Evolutionary conservation across 1,140 invertebrate genomes (phyloP).

Genomic region (Capitella teleta): DNA sequence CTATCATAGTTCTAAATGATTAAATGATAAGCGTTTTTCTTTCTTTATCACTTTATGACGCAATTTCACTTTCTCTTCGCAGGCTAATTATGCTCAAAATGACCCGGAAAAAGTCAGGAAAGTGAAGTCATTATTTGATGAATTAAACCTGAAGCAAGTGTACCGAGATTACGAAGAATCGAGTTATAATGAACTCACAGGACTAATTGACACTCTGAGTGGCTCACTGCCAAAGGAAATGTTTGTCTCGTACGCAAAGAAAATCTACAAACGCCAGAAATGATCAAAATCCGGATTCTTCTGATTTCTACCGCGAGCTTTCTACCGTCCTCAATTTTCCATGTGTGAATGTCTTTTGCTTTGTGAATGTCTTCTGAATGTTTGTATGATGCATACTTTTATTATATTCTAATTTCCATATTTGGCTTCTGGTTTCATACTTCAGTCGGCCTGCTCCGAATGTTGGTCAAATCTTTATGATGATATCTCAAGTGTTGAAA

Average conservation of each 20-base stretch:
- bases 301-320: too few relatives aligned
- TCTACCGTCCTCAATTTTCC: too few relatives aligned
- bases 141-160: constrained; percentile 62
- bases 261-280: constrained; percentile 41
- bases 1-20: neutral
- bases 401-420: too few relatives aligned
- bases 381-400: too few relatives aligned
- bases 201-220: constrained; percentile 25
- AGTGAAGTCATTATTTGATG: constrained; percentile 69
- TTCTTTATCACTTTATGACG: neutral
- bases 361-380: too few relatives aligned
- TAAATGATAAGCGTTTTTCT: constrained; percentile 1
- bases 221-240: constrained; percentile 28
- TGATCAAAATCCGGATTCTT: too few relatives aligned
- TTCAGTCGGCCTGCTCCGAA: too few relatives aligned
- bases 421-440: too few relatives aligned
- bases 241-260: constrained; percentile 35
- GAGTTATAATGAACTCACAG: constrained; percentile 28
- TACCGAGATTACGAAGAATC: constrained; percentile 78
- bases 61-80: constrained; percentile 14
- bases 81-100: constrained; percentile 65
- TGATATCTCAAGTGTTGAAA: too few relatives aligned
- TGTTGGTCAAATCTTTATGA: too few relatives aligned
- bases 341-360: too few relatives aligned
- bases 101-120: constrained; percentile 56